phyloP scores from a whole-genome alignment of 1,140 invertebrate species.

The Drosophila paulistorum region DNA sequence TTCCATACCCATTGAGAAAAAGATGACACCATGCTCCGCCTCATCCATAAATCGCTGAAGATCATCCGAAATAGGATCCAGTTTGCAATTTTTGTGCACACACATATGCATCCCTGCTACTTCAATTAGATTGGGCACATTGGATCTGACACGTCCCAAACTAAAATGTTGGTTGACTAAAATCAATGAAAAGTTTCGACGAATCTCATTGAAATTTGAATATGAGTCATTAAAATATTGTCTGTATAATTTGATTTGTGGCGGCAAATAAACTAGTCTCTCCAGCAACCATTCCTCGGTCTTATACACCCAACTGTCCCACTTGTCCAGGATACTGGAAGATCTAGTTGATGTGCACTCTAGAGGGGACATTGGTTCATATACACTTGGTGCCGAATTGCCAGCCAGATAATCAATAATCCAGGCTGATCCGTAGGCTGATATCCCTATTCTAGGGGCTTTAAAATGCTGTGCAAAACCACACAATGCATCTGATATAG shows the following conservation, averaged over 20 bases:
- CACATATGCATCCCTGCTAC: constrained; percentile 85
- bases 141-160: constrained; percentile 53
- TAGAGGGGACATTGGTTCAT: constrained; percentile 71
- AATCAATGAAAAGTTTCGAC: constrained; percentile 59
- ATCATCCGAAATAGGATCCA: constrained; percentile 52
- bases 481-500: constrained; percentile 59
- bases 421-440: constrained; percentile 56
- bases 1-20: constrained; percentile 86
- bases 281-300: constrained; percentile 44
- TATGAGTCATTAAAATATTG: constrained; percentile 57
- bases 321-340: constrained; percentile 81
- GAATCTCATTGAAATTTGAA: constrained; percentile 38
- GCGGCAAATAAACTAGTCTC: constrained; percentile 36
- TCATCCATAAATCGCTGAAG: constrained; percentile 84
- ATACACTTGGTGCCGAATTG: constrained; percentile 72
- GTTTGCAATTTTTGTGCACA: constrained; percentile 81
- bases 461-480: constrained; percentile 69
- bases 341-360: constrained; percentile 46
- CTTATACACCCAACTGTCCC: constrained; percentile 68
- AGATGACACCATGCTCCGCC: constrained; percentile 84
- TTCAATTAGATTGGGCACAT: constrained; percentile 68
- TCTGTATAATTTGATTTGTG: constrained; percentile 67
- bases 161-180: constrained; percentile 74
- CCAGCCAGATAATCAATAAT: constrained; percentile 65
- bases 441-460: constrained; percentile 60